Conservation (phyloP, 1,140 invertebrate species). For the Drosophila bocki region DNA sequence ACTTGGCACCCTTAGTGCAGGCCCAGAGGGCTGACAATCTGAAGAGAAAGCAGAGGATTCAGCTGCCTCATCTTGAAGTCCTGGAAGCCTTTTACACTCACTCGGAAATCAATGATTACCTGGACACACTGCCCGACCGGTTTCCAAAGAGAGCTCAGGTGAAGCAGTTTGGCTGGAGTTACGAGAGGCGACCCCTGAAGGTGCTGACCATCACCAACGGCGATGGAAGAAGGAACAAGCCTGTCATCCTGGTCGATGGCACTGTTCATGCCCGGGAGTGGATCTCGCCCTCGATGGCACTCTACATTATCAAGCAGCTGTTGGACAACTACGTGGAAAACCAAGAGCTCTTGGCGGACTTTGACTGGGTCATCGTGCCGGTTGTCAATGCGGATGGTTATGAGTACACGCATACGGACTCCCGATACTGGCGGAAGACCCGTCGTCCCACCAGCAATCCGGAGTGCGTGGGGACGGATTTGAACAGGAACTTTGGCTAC, state of each 20-base stretch:
- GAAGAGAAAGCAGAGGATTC: slow-evolving; percentile 23
- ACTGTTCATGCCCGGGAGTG: slow-evolving; percentile 90
- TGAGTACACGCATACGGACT: slow-evolving; percentile 70
- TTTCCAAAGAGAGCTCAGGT: slow-evolving; percentile 85
- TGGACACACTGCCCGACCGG: slow-evolving; percentile 85
- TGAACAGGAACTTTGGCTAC: slow-evolving; percentile 89
- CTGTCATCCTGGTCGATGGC: slow-evolving; percentile 87
- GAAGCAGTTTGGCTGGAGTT: slow-evolving; percentile 85
- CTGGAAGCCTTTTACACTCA: slow-evolving; percentile 65
- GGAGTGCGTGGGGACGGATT: slow-evolving; percentile 86
- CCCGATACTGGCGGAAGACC: slow-evolving; percentile 87
- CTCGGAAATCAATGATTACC: slow-evolving; percentile 86
- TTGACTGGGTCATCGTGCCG: slow-evolving; percentile 88
- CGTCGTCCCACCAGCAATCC: slow-evolving; percentile 55
- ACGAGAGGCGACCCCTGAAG: slow-evolving; percentile 86
- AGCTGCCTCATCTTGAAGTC: slow-evolving; percentile 55
- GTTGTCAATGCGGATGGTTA: slow-evolving; percentile 87
- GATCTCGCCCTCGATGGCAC: slow-evolving; percentile 88
- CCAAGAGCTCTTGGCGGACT: slow-evolving; percentile 84
- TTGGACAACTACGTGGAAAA: slow-evolving; percentile 86
- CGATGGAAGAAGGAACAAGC: slow-evolving; percentile 82
- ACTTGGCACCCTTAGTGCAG: slow-evolving; percentile 59
- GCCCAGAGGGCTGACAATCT: slow-evolving; percentile 54
- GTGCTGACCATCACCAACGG: slow-evolving; percentile 86
- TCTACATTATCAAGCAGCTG: slow-evolving; percentile 88